Percentiles rank a stretch among this genome's conserved stretches.
Evolutionary conservation across 2,888 invertebrate genomes (phyloP).

Genomic region (Luperina testacea): DNA sequence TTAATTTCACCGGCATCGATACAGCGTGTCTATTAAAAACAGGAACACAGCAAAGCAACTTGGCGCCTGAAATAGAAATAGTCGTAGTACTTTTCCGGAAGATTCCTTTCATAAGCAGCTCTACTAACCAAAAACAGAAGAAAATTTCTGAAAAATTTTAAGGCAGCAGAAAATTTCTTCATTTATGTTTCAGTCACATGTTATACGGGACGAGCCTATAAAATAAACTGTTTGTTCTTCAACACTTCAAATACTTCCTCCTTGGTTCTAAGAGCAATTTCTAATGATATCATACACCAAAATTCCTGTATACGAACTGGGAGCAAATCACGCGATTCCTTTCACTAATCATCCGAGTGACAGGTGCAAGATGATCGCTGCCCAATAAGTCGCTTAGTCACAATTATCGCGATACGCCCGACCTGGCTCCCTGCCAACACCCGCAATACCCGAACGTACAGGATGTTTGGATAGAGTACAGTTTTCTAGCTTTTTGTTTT

Average conservation of each 20-base stretch:
- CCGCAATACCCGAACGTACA: constrained; percentile 57
- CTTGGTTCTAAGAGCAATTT: neutral
- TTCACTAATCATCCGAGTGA: constrained; percentile 47
- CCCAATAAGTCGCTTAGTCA: constrained; percentile 56
- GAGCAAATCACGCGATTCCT: constrained; percentile 30
- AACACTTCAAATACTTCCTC: neutral
- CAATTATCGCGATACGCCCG: constrained; percentile 48
- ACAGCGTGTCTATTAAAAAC: neutral
- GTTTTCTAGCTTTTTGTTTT: constrained; percentile 37
- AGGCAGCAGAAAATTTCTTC: no score
- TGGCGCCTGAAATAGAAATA: neutral
- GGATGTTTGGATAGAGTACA: constrained; percentile 64
- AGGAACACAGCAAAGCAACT: neutral
- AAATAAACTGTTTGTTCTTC: neutral
- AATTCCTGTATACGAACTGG: neutral
- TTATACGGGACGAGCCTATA: no score
- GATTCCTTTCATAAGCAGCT: neutral
- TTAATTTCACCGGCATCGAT: neutral
- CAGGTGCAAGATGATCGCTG: constrained; percentile 62
- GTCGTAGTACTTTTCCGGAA: neutral
- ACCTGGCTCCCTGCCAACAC: constrained; percentile 55
- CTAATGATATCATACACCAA: constrained; percentile 7
- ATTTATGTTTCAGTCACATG: no score
- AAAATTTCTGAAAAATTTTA: no score
- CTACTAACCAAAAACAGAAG: neutral